Evolutionary conservation across 2,113 vertebrate species (phyloP).

Genomic region (Macrotis lagotis): DNA sequence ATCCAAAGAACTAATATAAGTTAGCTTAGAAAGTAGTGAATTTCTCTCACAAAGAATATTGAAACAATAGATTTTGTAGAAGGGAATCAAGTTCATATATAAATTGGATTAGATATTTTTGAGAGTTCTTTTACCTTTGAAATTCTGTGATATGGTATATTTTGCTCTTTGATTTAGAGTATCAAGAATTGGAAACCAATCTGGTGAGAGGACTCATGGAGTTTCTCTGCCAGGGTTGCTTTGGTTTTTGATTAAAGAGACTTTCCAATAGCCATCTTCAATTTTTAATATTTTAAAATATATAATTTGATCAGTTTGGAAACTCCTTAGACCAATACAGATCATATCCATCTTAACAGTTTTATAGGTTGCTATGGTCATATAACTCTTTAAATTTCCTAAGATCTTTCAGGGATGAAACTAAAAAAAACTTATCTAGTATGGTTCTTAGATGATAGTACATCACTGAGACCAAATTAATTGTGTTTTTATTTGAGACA

Average conservation of each 20-base stretch:
- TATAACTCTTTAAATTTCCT: background rate
- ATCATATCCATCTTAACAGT: background rate
- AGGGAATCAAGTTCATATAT: background rate
- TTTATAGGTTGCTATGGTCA: background rate
- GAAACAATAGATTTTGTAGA: background rate
- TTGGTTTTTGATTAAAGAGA: background rate
- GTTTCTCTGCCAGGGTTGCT: background rate
- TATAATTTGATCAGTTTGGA: background rate
- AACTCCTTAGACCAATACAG: background rate
- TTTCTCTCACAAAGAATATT: background rate
- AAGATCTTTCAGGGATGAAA: background rate
- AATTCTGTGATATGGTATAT: background rate
- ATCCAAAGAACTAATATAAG: background rate
- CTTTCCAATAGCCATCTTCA: background rate
- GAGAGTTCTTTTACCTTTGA: background rate
- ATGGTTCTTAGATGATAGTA: background rate
- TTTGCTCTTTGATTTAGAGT: background rate
- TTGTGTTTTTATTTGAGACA: background rate
- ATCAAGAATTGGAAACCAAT: background rate
- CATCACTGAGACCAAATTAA: background rate
- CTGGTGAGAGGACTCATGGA: background rate
- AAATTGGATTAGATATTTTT: background rate
- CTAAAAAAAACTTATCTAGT: background rate
- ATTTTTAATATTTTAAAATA: background rate
- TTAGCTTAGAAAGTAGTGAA: background rate